A percentile compares a stretch with the other conserved stretches of the same genome.
These are phyloP conservation scores for Oxygymnocypris stewartii DNA, from an alignment of 2,113 vertebrate genomes.

Conservation along the genomic window DNA sequence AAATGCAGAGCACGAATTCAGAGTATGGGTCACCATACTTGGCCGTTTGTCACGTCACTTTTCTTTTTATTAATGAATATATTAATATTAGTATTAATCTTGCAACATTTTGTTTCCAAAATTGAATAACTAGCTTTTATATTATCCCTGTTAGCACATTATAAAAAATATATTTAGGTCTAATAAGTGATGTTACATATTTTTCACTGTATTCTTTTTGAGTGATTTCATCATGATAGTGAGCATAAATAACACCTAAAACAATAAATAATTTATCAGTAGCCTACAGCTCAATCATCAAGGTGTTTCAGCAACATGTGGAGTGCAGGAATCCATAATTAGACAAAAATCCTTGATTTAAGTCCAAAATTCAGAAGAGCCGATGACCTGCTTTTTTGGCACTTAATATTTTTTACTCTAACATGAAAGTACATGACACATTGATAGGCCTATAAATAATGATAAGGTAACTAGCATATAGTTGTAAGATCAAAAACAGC, in stretches of 20 bases:
- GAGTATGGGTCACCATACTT: too few species aligned
- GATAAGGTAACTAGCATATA: not conserved
- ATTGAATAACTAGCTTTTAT: not conserved
- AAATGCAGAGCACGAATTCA: too few species aligned
- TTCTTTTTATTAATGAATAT: too few species aligned
- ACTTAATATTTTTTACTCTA: not conserved
- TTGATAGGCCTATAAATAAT: constrained; percentile 19
- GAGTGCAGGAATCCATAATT: constrained; percentile 20
- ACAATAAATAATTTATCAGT: not conserved
- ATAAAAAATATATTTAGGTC: not conserved
- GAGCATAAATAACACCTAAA: constrained; percentile 1
- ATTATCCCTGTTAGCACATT: not conserved
- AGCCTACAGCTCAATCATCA: constrained; percentile 15
- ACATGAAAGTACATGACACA: constrained; percentile 25
- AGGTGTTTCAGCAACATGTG: not conserved
- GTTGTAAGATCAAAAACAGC: not conserved
- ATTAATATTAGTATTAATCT: not conserved
- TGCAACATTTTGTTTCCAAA: not conserved
- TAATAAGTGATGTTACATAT: not conserved
- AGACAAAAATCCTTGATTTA: not conserved
- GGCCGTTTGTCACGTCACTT: too few species aligned
- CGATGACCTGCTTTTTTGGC: not conserved
- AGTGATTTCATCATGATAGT: constrained; percentile 33
- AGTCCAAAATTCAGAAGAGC: constrained; percentile 14
- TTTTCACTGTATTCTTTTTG: not conserved